Conservation (phyloP, 2,113 vertebrate genomes). For the Istiophorus platypterus region DNA sequence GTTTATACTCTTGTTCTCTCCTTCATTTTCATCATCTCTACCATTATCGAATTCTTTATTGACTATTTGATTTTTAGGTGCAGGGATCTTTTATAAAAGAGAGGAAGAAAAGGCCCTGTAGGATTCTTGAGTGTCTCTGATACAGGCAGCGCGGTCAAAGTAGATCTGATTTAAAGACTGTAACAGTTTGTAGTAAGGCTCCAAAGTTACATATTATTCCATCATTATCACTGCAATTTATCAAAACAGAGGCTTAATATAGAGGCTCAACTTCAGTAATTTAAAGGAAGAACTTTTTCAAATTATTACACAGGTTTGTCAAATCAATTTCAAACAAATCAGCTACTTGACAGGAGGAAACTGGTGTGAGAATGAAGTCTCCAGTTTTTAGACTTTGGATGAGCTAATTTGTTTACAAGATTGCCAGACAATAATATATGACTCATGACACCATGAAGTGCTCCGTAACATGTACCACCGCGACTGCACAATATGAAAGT, state of each 20-base stretch:
- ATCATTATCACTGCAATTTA: not conserved
- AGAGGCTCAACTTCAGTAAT: not conserved
- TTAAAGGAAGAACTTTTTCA: conserved; percentile 1
- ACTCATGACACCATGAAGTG: not conserved
- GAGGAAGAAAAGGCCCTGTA: not conserved
- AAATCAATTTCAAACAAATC: conserved; percentile 2
- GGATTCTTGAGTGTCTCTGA: conserved; percentile 4
- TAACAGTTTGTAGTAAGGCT: not conserved
- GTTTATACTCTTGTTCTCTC: conserved; percentile 22
- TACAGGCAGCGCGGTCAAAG: too few relatives aligned
- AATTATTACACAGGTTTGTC: conserved; percentile 11
- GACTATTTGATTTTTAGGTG: not conserved
- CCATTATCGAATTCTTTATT: not conserved
- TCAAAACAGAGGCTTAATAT: conserved; percentile 16
- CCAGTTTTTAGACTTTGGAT: not conserved
- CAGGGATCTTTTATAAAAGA: conserved; percentile 10
- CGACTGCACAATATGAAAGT: not conserved
- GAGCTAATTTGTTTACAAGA: not conserved
- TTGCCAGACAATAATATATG: not conserved
- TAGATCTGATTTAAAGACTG: not conserved
- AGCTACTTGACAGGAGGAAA: not conserved
- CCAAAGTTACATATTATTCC: not conserved
- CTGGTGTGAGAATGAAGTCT: not conserved
- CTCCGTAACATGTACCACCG: not conserved
- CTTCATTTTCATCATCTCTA: conserved; percentile 25